Evolutionary conservation across 2,113 vertebrate genomes (phyloP).

Genomic region (Brevimyrus niger): DNA sequence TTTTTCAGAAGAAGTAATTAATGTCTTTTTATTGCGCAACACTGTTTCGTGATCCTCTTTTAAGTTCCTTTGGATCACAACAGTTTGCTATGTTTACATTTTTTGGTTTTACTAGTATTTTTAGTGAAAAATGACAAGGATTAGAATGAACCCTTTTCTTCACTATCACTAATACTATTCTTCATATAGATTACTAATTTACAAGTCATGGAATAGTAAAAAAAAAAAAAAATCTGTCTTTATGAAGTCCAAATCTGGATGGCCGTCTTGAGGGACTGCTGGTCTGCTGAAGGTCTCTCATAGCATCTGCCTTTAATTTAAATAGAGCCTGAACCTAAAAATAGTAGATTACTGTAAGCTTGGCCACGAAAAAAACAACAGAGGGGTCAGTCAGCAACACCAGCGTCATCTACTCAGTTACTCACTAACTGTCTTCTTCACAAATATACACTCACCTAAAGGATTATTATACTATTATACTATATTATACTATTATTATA

Average conservation of each 20-base stretch:
- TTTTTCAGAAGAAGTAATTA: neutral
- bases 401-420: neutral
- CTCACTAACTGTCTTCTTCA: neutral
- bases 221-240: neutral
- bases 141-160: neutral
- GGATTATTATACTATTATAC: too few species aligned
- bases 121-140: neutral
- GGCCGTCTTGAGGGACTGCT: neutral
- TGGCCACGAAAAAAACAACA: constrained; percentile 10
- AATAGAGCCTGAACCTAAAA: neutral
- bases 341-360: constrained; percentile 4
- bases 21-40: neutral
- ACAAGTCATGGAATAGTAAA: neutral
- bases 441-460: too few species aligned
- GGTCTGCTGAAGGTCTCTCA: neutral
- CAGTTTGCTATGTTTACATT: neutral
- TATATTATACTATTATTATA: too few species aligned
- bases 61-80: neutral
- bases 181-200: neutral
- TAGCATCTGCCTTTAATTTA: constrained; percentile 14
- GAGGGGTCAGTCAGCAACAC: neutral
- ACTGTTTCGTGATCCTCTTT: neutral
- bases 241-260: neutral
- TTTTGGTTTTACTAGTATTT: neutral
- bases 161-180: neutral